Evolutionary conservation across 1,140 invertebrate genomes (phyloP).

Genomic region (Phocides pigmalion): DNA sequence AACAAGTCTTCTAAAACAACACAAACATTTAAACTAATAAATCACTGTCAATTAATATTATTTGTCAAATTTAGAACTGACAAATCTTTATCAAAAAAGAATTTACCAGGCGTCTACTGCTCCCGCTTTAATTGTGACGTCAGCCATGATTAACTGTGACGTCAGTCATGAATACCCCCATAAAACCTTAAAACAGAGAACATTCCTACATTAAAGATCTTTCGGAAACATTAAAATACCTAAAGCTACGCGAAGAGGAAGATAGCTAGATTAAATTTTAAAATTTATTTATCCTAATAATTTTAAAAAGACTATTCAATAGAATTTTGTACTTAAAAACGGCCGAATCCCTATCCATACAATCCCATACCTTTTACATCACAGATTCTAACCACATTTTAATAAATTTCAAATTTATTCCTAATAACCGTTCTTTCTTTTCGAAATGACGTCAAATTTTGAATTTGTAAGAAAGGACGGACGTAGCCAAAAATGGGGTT

Average conservation of each 20-base stretch:
- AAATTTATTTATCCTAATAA: slow-evolving; percentile 35
- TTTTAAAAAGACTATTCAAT: slow-evolving; percentile 37
- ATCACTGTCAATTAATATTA: too few relatives aligned
- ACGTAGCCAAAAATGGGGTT: slow-evolving; percentile 23
- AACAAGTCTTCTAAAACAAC: too few relatives aligned
- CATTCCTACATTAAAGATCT: slow-evolving; percentile 7
- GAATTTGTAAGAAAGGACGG: not conserved
- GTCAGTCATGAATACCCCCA: too few relatives aligned
- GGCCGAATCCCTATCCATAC: slow-evolving; percentile 24
- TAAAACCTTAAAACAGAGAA: too few relatives aligned
- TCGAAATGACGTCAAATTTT: not conserved
- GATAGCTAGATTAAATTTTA: slow-evolving; percentile 3
- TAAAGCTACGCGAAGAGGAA: slow-evolving; percentile 27
- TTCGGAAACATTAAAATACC: not conserved
- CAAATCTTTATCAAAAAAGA: too few relatives aligned
- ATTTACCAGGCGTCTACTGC: too few relatives aligned
- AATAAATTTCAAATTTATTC: too few relatives aligned
- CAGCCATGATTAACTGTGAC: too few relatives aligned
- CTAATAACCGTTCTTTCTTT: slow-evolving; percentile 16
- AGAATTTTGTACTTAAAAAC: slow-evolving; percentile 49
- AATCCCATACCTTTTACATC: slow-evolving; percentile 7
- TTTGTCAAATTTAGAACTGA: too few relatives aligned
- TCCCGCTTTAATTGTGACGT: too few relatives aligned
- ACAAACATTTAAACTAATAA: too few relatives aligned
- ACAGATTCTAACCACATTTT: slow-evolving; percentile 2